Evolutionary conservation across 2,797 vertebrate genomes (phyloP), one percentile per base, ranked within the genome.

Genomic region (Esox lucius): DNA sequence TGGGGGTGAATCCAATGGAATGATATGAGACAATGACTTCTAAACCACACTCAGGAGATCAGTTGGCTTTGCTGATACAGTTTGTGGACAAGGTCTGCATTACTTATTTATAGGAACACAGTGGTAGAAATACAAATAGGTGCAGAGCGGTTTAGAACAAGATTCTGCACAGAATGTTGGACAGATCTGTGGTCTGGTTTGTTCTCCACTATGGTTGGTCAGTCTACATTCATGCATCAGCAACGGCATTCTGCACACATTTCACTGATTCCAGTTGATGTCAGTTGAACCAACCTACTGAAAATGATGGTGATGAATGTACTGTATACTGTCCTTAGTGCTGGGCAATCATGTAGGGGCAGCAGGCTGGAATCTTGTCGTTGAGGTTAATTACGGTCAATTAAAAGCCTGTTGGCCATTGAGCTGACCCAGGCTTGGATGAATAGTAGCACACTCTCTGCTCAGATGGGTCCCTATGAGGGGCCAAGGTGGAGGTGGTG

Each of bases 351-450:
- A 90, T 49, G 56, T 67, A 70, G 78, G 81, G 79, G 80, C 84
- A 78, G 80, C 68, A 78, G 81, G 85, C 81, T 85, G 75, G 73
- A 80, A 84, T 86, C n/a, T 49, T 88, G 85, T 91, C 92, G 92
- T 90, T 91, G 91, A 91, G 87, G 94, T 93, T 96, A 95, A 96
- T 96, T 94, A 90, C 84, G 75, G 91, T 87, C 89, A 94, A 95
- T 96, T 95, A 95, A 92, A 94, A 94, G 87, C 85, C 79, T 90
- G 90, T 92, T 89, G 89, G 90, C 90, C 94, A 88, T 92, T 93
- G 87, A 86, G 80, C 89, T 92, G 86, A 87, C 90, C 90, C 35
- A 87, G 87, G 80, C 87, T 80, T 87, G 86, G 90, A 92, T 89
- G 88, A 93, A 94, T 88, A 80, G 84, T 82, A 89, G 83, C 84